A percentile compares a stretch with the other conserved stretches of the same genome.
Evolutionary conservation across 2,888 invertebrate species (phyloP).

Genomic region (Morpho deidamia): DNA sequence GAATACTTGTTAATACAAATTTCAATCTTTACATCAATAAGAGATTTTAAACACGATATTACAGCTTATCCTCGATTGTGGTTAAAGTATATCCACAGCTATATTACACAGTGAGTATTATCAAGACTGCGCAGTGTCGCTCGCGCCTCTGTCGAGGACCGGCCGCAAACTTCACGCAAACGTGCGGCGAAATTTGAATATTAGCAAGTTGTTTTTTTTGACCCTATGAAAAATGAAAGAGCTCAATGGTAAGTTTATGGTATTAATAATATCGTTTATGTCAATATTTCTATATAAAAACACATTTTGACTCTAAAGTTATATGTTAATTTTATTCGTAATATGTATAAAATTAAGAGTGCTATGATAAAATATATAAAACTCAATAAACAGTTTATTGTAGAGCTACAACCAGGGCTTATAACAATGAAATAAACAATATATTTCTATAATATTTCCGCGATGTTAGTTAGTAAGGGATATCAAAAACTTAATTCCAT

Average conservation of each 20-base stretch:
- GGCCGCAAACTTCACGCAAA: slow-evolving; percentile 4
- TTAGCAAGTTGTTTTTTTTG: slow-evolving; percentile 2
- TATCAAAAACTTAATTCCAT: too few relatives aligned
- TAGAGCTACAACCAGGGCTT: too few relatives aligned
- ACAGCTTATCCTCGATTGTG: slow-evolving; percentile 25
- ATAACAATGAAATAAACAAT: too few relatives aligned
- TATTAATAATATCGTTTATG: slow-evolving; percentile 6
- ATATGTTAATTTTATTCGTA: background rate
- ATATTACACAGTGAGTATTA: slow-evolving; percentile 28
- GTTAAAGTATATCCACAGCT: slow-evolving; percentile 21
- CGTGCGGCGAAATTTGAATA: slow-evolving; percentile 12
- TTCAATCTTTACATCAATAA: background rate
- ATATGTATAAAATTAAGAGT: too few relatives aligned
- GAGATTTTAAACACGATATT: slow-evolving; percentile 12
- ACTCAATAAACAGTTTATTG: too few relatives aligned
- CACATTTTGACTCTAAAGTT: too few relatives aligned
- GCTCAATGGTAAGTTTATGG: slow-evolving; percentile 18
- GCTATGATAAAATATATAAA: too few relatives aligned
- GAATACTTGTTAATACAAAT: background rate
- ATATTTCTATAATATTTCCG: too few relatives aligned
- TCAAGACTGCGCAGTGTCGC: slow-evolving; percentile 27
- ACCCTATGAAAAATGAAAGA: slow-evolving; percentile 21
- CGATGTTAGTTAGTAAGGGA: too few relatives aligned
- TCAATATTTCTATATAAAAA: background rate
- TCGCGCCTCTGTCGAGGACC: slow-evolving; percentile 27